Conservation (phyloP, 2,888 invertebrate species). For the Orchesella flavescens region DNA sequence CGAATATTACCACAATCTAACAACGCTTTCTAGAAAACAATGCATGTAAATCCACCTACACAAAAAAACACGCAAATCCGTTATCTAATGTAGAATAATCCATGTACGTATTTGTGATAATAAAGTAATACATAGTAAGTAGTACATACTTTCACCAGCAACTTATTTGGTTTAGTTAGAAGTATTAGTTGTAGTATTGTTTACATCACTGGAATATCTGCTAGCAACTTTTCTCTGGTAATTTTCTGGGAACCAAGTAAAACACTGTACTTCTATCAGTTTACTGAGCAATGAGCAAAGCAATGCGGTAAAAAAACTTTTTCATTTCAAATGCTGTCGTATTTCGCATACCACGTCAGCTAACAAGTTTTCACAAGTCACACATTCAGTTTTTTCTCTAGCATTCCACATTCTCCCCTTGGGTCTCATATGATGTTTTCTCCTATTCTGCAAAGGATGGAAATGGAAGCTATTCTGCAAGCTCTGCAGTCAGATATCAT, state of each 20-base stretch:
- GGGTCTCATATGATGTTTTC: constrained; percentile 18
- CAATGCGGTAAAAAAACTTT: constrained; percentile 16
- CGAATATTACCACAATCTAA: background rate
- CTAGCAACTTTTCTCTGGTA: constrained; percentile 10
- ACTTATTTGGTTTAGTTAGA: too few relatives aligned
- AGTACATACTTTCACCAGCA: too few relatives aligned
- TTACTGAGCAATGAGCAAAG: background rate
- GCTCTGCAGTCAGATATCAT: background rate
- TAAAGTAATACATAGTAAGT: too few relatives aligned
- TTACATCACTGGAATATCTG: background rate
- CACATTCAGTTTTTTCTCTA: background rate
- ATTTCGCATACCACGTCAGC: constrained; percentile 20
- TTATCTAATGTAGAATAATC: too few relatives aligned
- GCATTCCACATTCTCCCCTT: constrained; percentile 14
- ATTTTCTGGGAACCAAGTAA: background rate
- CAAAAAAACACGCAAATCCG: background rate
- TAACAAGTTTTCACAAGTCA: background rate
- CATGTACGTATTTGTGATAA: too few relatives aligned
- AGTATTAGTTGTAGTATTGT: too few relatives aligned
- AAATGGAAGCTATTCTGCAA: background rate
- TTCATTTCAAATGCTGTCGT: constrained; percentile 28
- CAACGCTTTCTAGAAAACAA: background rate
- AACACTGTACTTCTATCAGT: background rate
- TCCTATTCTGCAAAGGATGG: background rate
- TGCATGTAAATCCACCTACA: background rate